These are phyloP conservation scores for Trichopria drosophilae DNA, from an alignment of 2,888 invertebrate species.

Conservation along the genomic window DNA sequence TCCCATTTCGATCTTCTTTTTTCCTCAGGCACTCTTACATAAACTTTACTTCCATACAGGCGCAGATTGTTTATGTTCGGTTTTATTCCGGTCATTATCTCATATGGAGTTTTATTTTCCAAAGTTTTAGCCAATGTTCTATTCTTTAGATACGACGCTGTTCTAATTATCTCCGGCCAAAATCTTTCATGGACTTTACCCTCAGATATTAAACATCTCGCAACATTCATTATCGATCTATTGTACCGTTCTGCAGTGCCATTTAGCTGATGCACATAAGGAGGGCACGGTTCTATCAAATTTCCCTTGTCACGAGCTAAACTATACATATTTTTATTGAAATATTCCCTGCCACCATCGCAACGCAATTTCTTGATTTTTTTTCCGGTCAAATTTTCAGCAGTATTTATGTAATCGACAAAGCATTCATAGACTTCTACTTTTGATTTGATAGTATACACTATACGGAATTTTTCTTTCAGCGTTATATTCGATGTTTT, in stretches of 20 bases:
- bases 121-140: slow-evolving; percentile 10
- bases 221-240: slow-evolving; percentile 13
- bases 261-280: slow-evolving; percentile 6
- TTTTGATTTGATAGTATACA: no score
- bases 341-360: slow-evolving; percentile 6
- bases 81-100: slow-evolving; percentile 17
- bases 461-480: slow-evolving; percentile 19
- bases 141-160: slow-evolving; percentile 17
- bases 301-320: slow-evolving; percentile 5
- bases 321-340: slow-evolving; percentile 5
- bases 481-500: no score
- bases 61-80: slow-evolving; percentile 15
- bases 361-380: slow-evolving; percentile 16
- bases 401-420: no score
- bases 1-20: slow-evolving; percentile 15
- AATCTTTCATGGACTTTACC: slow-evolving; percentile 10
- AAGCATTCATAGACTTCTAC: no score
- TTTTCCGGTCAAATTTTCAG: no score
- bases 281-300: slow-evolving; percentile 1
- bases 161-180: slow-evolving; percentile 16
- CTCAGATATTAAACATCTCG: slow-evolving; percentile 14
- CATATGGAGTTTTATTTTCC: slow-evolving; percentile 21
- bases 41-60: slow-evolving; percentile 21
- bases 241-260: slow-evolving; percentile 7
- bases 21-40: slow-evolving; percentile 8